Percentiles rank a stretch among this genome's conserved stretches.
Evolutionary conservation across 2,113 vertebrate species (phyloP).

Genomic region (Pica pica): DNA sequence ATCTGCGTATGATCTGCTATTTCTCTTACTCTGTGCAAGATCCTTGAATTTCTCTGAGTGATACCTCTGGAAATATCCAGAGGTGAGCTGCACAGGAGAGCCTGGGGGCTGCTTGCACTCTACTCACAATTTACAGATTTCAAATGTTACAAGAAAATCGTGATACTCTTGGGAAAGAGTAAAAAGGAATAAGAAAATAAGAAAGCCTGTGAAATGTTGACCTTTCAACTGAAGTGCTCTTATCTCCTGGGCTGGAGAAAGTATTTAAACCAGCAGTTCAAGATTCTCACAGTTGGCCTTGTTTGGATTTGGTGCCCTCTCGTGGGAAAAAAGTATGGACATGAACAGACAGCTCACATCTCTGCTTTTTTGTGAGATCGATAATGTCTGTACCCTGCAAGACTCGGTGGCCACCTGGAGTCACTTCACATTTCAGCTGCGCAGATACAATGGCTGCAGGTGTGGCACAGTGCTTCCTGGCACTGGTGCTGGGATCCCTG

Average conservation of each 20-base stretch:
- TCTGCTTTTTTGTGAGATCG: no score
- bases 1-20: accelerated
- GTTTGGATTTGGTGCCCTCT: not conserved
- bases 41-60: not conserved
- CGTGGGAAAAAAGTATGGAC: not conserved
- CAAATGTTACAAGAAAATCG: not conserved
- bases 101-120: not conserved
- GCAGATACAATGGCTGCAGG: not conserved
- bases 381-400: not conserved
- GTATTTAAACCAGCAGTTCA: no score
- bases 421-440: not conserved
- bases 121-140: not conserved
- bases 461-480: not conserved
- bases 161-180: not conserved
- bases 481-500: not conserved
- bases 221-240: not conserved
- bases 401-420: not conserved
- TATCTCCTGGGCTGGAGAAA: not conserved
- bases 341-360: not conserved
- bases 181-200: not conserved
- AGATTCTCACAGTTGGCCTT: no score
- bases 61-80: not conserved
- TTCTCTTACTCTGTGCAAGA: not conserved
- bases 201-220: not conserved
- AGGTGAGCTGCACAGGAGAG: not conserved